phyloP scores from a whole-genome alignment of 2,797 vertebrate species.

The Tarsius wallacei region DNA sequence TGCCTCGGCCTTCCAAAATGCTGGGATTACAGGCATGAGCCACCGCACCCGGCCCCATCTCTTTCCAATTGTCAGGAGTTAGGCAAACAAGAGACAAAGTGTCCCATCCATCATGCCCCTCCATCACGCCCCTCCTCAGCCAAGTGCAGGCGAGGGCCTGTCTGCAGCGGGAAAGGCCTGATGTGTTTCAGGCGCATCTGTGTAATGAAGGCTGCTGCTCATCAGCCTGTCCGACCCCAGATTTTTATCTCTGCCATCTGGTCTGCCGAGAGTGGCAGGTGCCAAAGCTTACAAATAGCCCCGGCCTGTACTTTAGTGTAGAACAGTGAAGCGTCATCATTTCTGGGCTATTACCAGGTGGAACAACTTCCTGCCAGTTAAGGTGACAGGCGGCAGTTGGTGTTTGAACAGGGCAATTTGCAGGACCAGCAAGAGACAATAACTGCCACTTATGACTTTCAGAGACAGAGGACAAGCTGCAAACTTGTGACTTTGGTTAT shows the following conservation, averaged over 20 bases:
- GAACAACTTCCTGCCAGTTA: constrained; percentile 77
- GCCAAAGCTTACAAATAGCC: constrained; percentile 88
- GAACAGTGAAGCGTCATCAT: constrained; percentile 85
- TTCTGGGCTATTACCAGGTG: constrained; percentile 83
- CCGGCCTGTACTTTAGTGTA: constrained; percentile 82
- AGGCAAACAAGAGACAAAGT: neutral
- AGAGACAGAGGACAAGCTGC: neutral
- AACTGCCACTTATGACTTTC: constrained; percentile 47
- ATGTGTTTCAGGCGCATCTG: rapidly evolving
- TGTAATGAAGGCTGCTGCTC: constrained; percentile 25
- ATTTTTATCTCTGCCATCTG: constrained; percentile 89
- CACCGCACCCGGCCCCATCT: neutral
- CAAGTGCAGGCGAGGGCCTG: rapidly evolving
- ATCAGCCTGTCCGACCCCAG: constrained; percentile 82
- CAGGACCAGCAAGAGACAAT: constrained; percentile 61
- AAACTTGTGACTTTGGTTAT: neutral
- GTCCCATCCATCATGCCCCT: rapidly evolving
- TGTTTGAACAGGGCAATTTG: constrained; percentile 61
- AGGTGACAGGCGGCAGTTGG: constrained; percentile 81
- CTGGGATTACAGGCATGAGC: neutral
- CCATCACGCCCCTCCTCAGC: neutral
- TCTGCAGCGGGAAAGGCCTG: neutral
- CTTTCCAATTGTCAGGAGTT: neutral
- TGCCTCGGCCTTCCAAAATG: neutral
- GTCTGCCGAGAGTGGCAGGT: constrained; percentile 87